Evolutionary conservation across 2,888 invertebrate genomes (phyloP).

Genomic region (Eilema griseolum): DNA sequence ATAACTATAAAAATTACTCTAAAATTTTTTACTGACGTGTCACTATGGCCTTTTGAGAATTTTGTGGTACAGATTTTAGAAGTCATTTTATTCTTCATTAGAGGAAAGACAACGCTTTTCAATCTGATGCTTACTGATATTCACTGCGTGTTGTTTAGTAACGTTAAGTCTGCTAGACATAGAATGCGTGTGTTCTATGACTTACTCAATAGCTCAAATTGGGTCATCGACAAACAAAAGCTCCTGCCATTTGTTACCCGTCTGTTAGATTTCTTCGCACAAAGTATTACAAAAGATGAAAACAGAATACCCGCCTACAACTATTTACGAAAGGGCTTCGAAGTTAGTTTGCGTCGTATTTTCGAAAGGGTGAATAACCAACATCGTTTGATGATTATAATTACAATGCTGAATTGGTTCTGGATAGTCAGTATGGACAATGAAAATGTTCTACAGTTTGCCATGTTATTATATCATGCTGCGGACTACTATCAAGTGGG

Average conservation of each 20-base stretch:
- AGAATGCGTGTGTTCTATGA: conserved; percentile 83
- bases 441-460: conserved; percentile 83
- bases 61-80: conserved; percentile 70
- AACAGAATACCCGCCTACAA: conserved; percentile 58
- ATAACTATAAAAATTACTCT: conserved; percentile 64
- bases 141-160: conserved; percentile 62
- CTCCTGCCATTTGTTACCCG: conserved; percentile 73
- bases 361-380: conserved; percentile 80
- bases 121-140: conserved; percentile 71
- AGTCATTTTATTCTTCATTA: conserved; percentile 64
- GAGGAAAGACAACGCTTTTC: conserved; percentile 63
- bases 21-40: conserved; percentile 62
- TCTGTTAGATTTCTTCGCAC: conserved; percentile 80
- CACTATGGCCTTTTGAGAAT: conserved; percentile 69
- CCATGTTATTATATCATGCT: conserved; percentile 83
- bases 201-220: conserved; percentile 77
- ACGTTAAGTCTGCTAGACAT: conserved; percentile 72
- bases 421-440: conserved; percentile 71
- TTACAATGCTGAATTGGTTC: conserved; percentile 84
- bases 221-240: conserved; percentile 76
- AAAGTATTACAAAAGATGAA: conserved; percentile 64
- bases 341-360: conserved; percentile 84
- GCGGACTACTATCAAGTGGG: conserved; percentile 78
- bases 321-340: conserved; percentile 81
- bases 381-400: conserved; percentile 80